A percentile compares a stretch with the other conserved stretches of the same genome.
Evolutionary conservation across 2,797 vertebrate genomes (phyloP).

Genomic region (Tinamus major): DNA sequence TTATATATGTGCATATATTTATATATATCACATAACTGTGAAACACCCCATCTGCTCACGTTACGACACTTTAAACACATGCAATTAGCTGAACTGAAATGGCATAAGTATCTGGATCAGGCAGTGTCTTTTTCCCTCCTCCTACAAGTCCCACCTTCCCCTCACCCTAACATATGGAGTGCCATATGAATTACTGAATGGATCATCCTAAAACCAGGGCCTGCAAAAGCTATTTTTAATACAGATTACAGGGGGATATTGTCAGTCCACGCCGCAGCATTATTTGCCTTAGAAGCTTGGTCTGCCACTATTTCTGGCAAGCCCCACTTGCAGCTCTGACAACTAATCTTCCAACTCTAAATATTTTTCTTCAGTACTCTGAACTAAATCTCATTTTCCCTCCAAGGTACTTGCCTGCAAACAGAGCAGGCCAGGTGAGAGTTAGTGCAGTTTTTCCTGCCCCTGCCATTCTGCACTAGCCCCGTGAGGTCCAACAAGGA

Average conservation of each 20-base stretch:
- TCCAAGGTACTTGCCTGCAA: not conserved
- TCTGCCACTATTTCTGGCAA: constrained; percentile 57
- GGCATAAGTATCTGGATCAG: constrained; percentile 53
- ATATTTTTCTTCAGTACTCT: not conserved
- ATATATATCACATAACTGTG: not conserved
- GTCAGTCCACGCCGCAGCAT: not conserved
- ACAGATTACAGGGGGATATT: constrained; percentile 31
- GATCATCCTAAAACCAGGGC: constrained; percentile 47
- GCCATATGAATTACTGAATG: constrained; percentile 59
- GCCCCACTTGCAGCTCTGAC: not conserved
- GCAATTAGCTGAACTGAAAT: constrained; percentile 57
- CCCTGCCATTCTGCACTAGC: not conserved
- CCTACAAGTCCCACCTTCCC: constrained; percentile 61
- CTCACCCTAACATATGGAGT: constrained; percentile 65
- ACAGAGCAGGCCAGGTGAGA: not conserved
- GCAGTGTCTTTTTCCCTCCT: not conserved
- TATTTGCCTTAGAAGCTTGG: constrained; percentile 47
- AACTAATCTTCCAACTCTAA: not conserved
- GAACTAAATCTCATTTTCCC: not conserved
- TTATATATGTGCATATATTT: rapidly evolving
- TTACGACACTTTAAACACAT: constrained; percentile 37
- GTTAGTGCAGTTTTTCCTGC: not conserved
- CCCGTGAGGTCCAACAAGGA: not conserved
- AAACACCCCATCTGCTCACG: constrained; percentile 68
- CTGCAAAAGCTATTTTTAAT: constrained; percentile 44